Evolutionary conservation across 2,113 vertebrate genomes (phyloP).

Genomic region (Chamaea fasciata): DNA sequence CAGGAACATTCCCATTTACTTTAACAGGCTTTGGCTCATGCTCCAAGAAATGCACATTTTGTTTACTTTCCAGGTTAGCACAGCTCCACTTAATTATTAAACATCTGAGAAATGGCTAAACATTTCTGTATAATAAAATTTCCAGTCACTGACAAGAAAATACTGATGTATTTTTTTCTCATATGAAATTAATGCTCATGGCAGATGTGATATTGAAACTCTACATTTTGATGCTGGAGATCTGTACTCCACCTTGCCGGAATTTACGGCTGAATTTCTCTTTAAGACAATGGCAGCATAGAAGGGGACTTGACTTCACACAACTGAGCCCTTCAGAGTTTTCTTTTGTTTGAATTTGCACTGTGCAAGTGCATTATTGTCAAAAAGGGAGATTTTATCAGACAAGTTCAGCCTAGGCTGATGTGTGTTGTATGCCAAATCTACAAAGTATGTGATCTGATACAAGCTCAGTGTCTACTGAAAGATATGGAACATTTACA

Average conservation of each 20-base stretch:
- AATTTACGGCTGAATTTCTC: background rate
- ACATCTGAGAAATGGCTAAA: background rate
- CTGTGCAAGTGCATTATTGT: background rate
- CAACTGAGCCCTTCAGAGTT: background rate
- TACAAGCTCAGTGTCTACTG: background rate
- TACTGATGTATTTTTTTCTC: background rate
- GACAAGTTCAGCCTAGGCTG: background rate
- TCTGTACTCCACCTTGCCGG: background rate
- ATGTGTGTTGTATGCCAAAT: background rate
- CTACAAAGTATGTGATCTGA: background rate
- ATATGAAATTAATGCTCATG: background rate
- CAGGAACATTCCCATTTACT: background rate
- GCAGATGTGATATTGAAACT: background rate
- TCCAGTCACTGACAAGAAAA: background rate
- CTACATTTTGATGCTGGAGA: background rate
- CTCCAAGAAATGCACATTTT: background rate
- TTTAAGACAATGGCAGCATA: background rate
- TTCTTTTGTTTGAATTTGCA: background rate
- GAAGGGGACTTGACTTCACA: background rate
- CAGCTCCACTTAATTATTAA: constrained; percentile 12
- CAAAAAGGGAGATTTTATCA: background rate
- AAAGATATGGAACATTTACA: background rate
- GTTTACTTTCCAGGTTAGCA: background rate
- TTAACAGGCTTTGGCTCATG: constrained; percentile 9
- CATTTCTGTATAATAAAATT: background rate